Evolutionary conservation across 2,113 vertebrate genomes (phyloP).

Genomic region (Pachypanchax playfairii): DNA sequence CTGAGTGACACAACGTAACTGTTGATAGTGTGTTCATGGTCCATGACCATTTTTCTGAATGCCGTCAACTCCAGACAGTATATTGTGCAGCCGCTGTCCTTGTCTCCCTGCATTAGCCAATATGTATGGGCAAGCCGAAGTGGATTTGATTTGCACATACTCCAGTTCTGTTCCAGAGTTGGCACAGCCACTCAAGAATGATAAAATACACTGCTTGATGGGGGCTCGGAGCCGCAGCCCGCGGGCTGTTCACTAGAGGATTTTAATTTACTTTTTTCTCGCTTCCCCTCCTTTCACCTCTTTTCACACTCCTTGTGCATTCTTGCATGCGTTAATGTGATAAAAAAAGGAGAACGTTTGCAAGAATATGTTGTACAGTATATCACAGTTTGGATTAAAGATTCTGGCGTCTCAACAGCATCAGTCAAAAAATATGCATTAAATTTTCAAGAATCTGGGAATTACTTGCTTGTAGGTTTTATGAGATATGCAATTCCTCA

Average conservation of each 20-base stretch:
- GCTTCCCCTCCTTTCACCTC: constrained; percentile 33
- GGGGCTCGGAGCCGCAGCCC: constrained; percentile 49
- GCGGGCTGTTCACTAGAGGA: constrained; percentile 62
- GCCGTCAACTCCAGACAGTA: constrained; percentile 18
- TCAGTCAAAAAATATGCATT: constrained; percentile 25
- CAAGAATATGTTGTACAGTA: constrained; percentile 16
- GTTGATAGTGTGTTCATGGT: constrained; percentile 46
- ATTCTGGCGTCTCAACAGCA: constrained; percentile 5
- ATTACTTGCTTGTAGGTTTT: constrained; percentile 7
- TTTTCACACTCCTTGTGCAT: constrained; percentile 48
- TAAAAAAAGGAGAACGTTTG: constrained; percentile 20
- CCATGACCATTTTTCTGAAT: constrained; percentile 39
- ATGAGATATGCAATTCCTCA: constrained; percentile 12
- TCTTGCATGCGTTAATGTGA: constrained; percentile 54
- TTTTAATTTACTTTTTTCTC: constrained; percentile 67
- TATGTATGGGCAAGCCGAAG: constrained; percentile 15
- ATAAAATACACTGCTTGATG: constrained; percentile 65
- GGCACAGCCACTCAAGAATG: constrained; percentile 64
- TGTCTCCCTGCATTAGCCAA: constrained; percentile 35
- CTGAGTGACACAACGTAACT: constrained; percentile 44
- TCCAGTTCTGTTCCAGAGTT: constrained; percentile 46
- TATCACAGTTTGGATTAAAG: constrained; percentile 25
- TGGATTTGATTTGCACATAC: constrained; percentile 64
- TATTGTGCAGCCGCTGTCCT: constrained; percentile 12
- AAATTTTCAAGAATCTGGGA: constrained; percentile 5